A percentile compares a stretch with the other conserved stretches of the same genome.
phyloP scores from a whole-genome alignment of 2,113 vertebrate genomes.

The Ptilonorhynchus violaceus region DNA sequence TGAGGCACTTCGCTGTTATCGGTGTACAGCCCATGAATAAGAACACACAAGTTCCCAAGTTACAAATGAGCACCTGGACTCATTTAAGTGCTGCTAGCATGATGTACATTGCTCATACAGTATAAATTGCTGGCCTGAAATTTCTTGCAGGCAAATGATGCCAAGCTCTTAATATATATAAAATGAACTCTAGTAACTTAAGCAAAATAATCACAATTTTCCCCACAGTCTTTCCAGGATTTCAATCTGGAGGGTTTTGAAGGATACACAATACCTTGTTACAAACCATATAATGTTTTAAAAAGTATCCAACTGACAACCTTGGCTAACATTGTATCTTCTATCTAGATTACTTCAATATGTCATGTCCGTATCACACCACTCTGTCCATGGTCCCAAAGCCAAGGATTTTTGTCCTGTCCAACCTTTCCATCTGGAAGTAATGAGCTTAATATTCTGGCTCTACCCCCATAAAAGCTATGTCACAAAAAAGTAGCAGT shows the following conservation, averaged over 20 bases:
- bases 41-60: conserved; percentile 58
- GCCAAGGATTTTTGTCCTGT: conserved; percentile 73
- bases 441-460: conserved; percentile 80
- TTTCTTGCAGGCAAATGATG: conserved; percentile 68
- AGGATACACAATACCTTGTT: conserved; percentile 81
- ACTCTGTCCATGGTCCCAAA: conserved; percentile 60
- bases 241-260: conserved; percentile 68
- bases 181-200: conserved; percentile 74
- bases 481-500: conserved; percentile 83
- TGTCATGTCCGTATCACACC: conserved; percentile 76
- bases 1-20: conserved; percentile 40
- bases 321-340: conserved; percentile 78
- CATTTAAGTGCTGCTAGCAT: conserved; percentile 67
- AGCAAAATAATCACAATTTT: conserved; percentile 77
- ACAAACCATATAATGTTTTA: conserved; percentile 79
- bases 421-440: conserved; percentile 83
- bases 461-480: conserved; percentile 71
- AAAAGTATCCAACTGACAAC: conserved; percentile 80
- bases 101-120: conserved; percentile 64
- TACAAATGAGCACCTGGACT: conserved; percentile 68
- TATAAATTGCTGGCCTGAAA: conserved; percentile 66
- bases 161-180: conserved; percentile 75
- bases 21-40: conserved; percentile 32
- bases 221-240: conserved; percentile 70
- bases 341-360: conserved; percentile 84